phyloP scores from a whole-genome alignment of 2,888 invertebrate species.

The Melieria picta region DNA sequence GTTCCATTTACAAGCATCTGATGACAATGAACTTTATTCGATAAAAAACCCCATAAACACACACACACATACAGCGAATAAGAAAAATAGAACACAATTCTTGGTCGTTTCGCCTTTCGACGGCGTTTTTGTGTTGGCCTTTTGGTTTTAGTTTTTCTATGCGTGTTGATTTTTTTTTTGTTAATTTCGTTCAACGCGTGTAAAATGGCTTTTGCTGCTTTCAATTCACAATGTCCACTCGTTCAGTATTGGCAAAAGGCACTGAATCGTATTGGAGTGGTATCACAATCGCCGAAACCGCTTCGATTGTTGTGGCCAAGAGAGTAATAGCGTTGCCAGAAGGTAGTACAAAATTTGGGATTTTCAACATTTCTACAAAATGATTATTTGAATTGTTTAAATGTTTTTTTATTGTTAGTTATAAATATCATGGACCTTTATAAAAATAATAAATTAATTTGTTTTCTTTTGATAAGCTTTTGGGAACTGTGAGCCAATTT shows the following conservation, averaged over 20 bases:
- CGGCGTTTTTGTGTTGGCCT: neutral
- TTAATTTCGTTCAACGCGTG: slow-evolving; percentile 10
- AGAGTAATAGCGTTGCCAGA: neutral
- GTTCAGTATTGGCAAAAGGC: slow-evolving; percentile 27
- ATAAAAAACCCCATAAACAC: neutral
- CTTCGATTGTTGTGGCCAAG: slow-evolving; percentile 30
- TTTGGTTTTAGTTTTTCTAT: neutral
- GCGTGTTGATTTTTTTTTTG: neutral
- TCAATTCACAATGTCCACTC: slow-evolving; percentile 19
- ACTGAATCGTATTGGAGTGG: slow-evolving; percentile 21
- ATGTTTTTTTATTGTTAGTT: too few species aligned
- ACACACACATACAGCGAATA: too few species aligned
- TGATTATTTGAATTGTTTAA: too few species aligned
- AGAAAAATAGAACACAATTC: neutral
- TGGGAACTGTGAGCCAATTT: too few species aligned
- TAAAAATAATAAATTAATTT: too few species aligned
- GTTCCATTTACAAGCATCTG: slow-evolving; percentile 8
- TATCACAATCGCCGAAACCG: slow-evolving; percentile 17
- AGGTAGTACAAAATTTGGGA: too few species aligned
- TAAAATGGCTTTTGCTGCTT: slow-evolving; percentile 1
- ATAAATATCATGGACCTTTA: too few species aligned
- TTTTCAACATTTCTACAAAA: too few species aligned
- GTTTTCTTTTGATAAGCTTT: too few species aligned
- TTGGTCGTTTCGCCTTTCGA: neutral
- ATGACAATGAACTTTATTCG: slow-evolving; percentile 16